Conservation (phyloP, 92 coral and sea anemone species). For the Zoanthus sociatus region DNA sequence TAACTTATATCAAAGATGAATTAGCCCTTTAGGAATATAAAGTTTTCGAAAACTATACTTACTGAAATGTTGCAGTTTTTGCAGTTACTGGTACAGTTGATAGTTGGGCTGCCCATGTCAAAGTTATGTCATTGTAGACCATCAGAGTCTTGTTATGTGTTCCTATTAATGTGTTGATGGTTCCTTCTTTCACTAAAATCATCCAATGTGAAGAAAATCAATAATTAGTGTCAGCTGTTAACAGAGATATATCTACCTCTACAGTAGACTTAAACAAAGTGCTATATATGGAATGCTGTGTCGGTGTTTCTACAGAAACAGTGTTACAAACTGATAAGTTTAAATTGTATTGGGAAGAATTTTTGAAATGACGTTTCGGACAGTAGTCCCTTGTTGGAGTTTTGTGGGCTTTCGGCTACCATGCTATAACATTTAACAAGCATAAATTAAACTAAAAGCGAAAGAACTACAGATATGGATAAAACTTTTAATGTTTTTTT, state of each 20-base stretch:
- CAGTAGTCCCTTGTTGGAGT: too few species aligned
- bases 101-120: constrained; percentile 97
- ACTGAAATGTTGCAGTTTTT: constrained; percentile 91
- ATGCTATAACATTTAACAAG: too few species aligned
- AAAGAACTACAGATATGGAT: too few species aligned
- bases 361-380: too few species aligned
- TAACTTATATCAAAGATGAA: too few species aligned
- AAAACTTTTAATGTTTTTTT: too few species aligned
- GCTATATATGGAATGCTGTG: neutral
- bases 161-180: constrained; percentile 80
- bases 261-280: neutral
- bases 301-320: neutral
- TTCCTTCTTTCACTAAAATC: constrained; percentile 82
- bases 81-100: constrained; percentile 91
- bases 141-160: constrained; percentile 87
- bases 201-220: neutral
- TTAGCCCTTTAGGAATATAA: too few species aligned
- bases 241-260: too few species aligned
- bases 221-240: neutral
- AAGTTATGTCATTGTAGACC: constrained; percentile 85
- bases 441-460: too few species aligned
- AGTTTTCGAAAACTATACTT: constrained; percentile 31
- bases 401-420: too few species aligned
- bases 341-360: too few species aligned
- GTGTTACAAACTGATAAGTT: neutral